A percentile compares a stretch with the other conserved stretches of the same genome.
Evolutionary conservation across 2,797 vertebrate species (phyloP).

Genomic region (Hippocampus kuda): DNA sequence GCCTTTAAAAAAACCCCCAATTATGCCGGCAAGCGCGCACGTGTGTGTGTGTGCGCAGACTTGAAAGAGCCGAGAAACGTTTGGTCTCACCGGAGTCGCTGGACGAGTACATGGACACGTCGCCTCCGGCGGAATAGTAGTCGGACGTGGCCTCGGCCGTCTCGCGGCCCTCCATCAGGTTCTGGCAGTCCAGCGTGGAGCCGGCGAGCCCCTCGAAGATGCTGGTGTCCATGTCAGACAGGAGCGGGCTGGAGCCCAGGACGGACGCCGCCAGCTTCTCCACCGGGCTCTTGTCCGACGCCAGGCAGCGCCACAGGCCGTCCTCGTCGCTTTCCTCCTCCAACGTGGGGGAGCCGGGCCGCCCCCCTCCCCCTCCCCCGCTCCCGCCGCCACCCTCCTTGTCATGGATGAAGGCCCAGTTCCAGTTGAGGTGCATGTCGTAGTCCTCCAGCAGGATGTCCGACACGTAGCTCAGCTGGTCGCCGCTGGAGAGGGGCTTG

Average conservation of each 20-base stretch:
- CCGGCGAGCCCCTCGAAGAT: slow-evolving; percentile 71
- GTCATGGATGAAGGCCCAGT: slow-evolving; percentile 47
- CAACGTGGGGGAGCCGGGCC: slow-evolving; percentile 15
- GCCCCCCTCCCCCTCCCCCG: slow-evolving; percentile 26
- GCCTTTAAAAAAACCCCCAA: not conserved
- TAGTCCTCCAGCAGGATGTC: slow-evolving; percentile 69
- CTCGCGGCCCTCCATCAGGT: slow-evolving; percentile 50
- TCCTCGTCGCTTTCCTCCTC: slow-evolving; percentile 44
- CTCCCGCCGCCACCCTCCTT: not conserved
- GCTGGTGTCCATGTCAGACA: slow-evolving; percentile 67
- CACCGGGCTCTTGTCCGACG: slow-evolving; percentile 41
- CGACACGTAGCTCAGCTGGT: slow-evolving; percentile 70
- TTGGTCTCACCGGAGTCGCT: slow-evolving; percentile 70
- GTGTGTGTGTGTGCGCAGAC: not conserved
- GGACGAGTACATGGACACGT: slow-evolving; percentile 56
- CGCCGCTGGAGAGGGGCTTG: slow-evolving; percentile 65
- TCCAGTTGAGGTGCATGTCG: slow-evolving; percentile 65
- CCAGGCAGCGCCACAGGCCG: slow-evolving; percentile 57
- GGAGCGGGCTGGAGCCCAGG: slow-evolving; percentile 65
- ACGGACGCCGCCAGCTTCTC: slow-evolving; percentile 60
- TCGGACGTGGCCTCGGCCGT: slow-evolving; percentile 61
- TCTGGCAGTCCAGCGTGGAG: slow-evolving; percentile 65
- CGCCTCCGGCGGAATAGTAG: slow-evolving; percentile 61
- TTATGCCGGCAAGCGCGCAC: not conserved
- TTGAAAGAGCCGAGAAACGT: not conserved